Conservation (phyloP, 2,888 invertebrate species). For the Chromoteleia sp. region DNA sequence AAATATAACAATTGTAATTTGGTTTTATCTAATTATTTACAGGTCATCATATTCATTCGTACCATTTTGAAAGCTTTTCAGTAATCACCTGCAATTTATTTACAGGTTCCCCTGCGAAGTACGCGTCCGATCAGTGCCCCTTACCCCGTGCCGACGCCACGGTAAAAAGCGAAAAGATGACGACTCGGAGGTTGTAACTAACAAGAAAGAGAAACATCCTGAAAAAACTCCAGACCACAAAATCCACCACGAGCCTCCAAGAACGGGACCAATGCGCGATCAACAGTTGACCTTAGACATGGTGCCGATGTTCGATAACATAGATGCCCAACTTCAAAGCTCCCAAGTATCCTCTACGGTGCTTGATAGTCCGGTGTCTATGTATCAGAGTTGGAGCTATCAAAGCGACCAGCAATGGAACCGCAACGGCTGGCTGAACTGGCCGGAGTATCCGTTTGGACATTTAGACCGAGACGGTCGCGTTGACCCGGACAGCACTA, state of each 20-base stretch:
- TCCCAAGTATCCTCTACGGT: conserved; percentile 95
- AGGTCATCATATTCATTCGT: too few species aligned
- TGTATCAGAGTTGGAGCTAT: conserved; percentile 85
- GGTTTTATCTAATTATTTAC: too few species aligned
- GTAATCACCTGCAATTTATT: too few species aligned
- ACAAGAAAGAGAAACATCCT: conserved; percentile 81
- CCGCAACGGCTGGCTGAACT: conserved; percentile 82
- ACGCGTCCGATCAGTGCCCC: conserved; percentile 92
- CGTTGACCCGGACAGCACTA: conserved; percentile 92
- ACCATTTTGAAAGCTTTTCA: too few species aligned
- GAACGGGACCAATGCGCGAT: conserved; percentile 78
- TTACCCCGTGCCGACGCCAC: conserved; percentile 92
- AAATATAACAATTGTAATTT: too few species aligned
- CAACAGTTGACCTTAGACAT: conserved; percentile 88
- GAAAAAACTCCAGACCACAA: conserved; percentile 78
- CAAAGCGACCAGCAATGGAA: conserved; percentile 83
- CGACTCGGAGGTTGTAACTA: conserved; percentile 86
- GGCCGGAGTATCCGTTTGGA: conserved; percentile 82
- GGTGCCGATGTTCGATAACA: conserved; percentile 91
- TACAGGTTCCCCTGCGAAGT: conserved; percentile 95
- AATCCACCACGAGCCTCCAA: conserved; percentile 75
- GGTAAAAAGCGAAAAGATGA: conserved; percentile 92
- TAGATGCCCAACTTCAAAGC: conserved; percentile 92
- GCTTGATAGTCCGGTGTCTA: conserved; percentile 87
- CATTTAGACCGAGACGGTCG: conserved; percentile 86